Conservation (phyloP, 1,140 invertebrate genomes). For the Neodiprion lecontei region DNA sequence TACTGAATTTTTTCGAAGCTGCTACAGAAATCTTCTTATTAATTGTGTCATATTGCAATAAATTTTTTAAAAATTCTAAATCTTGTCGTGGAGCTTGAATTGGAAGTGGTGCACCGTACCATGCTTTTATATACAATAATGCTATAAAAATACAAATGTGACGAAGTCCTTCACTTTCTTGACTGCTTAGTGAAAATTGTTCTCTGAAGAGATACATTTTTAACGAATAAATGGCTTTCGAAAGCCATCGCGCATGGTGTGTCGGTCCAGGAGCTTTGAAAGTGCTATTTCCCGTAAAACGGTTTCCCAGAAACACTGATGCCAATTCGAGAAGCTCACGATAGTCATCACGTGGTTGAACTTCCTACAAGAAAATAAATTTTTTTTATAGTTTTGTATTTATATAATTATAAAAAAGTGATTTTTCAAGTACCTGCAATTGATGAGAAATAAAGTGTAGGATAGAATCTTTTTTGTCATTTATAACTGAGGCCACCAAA, state of each 20-base stretch:
- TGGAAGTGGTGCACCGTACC: slow-evolving; percentile 28
- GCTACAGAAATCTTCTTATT: slow-evolving; percentile 19
- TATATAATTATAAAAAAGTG: no score
- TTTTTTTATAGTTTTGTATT: no score
- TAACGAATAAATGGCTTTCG: slow-evolving; percentile 47
- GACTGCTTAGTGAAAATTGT: slow-evolving; percentile 15
- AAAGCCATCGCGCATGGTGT: slow-evolving; percentile 46
- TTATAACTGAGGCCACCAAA: no score
- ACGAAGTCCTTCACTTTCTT: slow-evolving; percentile 7
- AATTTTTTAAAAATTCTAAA: slow-evolving; percentile 23
- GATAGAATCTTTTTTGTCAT: no score
- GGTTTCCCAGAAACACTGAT: no score
- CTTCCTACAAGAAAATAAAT: no score
- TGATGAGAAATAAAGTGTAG: no score
- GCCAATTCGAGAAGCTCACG: no score
- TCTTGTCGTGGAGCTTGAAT: slow-evolving; percentile 23
- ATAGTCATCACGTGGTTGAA: no score
- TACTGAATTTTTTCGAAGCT: slow-evolving; percentile 30
- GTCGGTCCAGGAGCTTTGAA: slow-evolving; percentile 47
- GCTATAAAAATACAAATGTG: slow-evolving; percentile 28
- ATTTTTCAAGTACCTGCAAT: no score
- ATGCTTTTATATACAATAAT: slow-evolving; percentile 23
- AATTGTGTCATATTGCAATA: slow-evolving; percentile 12
- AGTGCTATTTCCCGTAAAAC: no score
- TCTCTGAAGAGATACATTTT: slow-evolving; percentile 41